Evolutionary conservation across 2,113 vertebrate species (phyloP).

Genomic region (Catharus bicknelli): DNA sequence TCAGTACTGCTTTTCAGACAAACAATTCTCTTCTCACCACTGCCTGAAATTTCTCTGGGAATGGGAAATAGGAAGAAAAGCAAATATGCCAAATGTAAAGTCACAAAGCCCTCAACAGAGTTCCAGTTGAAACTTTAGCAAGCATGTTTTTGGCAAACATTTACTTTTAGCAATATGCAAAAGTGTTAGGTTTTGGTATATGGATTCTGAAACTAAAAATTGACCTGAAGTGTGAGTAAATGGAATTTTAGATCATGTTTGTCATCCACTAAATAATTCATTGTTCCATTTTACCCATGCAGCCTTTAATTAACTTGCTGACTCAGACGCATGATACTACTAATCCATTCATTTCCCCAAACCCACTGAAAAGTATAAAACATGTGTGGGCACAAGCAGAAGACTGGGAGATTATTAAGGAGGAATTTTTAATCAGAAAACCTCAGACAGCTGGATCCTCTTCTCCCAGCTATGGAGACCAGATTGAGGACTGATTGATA

Average conservation of each 20-base stretch:
- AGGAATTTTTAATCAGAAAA: constrained; percentile 67
- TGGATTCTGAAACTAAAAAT: constrained; percentile 42
- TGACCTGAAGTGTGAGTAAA: constrained; percentile 58
- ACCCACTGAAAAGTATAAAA: constrained; percentile 44
- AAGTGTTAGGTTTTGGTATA: constrained; percentile 9
- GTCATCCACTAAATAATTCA: constrained; percentile 80
- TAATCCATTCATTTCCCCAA: constrained; percentile 75
- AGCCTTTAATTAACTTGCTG: constrained; percentile 75
- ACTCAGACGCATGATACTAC: constrained; percentile 59
- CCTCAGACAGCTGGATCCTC: constrained; percentile 56
- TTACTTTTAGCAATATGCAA: constrained; percentile 41
- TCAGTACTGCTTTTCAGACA: background rate
- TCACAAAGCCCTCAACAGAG: background rate
- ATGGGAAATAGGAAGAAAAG: background rate
- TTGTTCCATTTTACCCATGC: constrained; percentile 70
- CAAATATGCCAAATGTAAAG: background rate
- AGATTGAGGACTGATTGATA: constrained; percentile 51
- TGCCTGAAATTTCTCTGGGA: background rate
- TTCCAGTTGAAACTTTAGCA: constrained; percentile 33
- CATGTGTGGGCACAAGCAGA: constrained; percentile 33
- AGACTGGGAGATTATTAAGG: constrained; percentile 53
- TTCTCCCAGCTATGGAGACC: constrained; percentile 18
- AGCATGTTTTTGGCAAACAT: background rate
- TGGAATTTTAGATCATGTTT: constrained; percentile 80
- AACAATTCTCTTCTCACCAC: background rate